phyloP scores from a whole-genome alignment of 2,888 invertebrate species.

The Nemurella pictetii region DNA sequence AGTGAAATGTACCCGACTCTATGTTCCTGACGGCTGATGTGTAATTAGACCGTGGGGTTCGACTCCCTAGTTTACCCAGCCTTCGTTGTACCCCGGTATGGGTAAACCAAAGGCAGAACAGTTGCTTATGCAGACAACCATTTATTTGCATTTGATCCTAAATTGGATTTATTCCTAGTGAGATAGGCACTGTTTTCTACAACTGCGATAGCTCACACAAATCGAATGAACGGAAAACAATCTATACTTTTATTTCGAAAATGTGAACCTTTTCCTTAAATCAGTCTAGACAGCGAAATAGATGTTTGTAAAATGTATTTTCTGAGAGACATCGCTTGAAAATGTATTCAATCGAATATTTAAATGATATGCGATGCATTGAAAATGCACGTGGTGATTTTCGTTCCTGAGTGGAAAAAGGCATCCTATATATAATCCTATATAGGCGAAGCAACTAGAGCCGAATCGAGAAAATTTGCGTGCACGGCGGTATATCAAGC shows the following conservation, averaged over 20 bases:
- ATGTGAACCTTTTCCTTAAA: background rate
- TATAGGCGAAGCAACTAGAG: too few species aligned
- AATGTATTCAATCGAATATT: background rate
- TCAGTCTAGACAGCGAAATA: background rate
- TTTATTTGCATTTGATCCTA: background rate
- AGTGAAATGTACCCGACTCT: background rate
- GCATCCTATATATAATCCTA: too few species aligned
- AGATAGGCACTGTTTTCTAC: background rate
- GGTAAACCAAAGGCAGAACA: background rate
- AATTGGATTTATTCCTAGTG: background rate
- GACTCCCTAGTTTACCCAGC: background rate
- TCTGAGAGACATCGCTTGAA: background rate
- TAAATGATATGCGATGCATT: background rate
- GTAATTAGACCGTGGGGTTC: background rate
- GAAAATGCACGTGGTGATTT: background rate
- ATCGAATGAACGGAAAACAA: background rate
- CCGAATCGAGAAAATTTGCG: too few species aligned
- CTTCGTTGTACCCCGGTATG: background rate
- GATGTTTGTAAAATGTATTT: background rate
- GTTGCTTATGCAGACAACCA: background rate
- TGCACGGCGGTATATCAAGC: background rate
- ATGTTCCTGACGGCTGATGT: background rate
- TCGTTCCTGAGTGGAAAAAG: background rate
- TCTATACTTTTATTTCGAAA: background rate
- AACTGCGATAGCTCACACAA: background rate